Evolutionary conservation across 2,888 invertebrate species (phyloP).

Genomic region (Tipula helvola): DNA sequence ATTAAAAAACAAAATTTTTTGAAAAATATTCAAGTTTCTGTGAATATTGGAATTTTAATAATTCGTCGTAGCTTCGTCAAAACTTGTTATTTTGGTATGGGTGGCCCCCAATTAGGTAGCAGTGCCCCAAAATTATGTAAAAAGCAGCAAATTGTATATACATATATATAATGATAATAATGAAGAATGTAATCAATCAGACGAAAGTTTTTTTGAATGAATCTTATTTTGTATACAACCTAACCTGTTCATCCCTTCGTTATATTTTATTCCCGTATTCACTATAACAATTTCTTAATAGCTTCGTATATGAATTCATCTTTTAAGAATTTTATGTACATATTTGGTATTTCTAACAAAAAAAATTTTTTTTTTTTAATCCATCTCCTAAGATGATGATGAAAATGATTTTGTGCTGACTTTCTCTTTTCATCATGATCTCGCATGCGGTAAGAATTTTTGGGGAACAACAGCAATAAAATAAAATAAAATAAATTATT

Average conservation of each 20-base stretch:
- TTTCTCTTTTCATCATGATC: not conserved
- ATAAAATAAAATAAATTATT: not conserved
- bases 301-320: not conserved
- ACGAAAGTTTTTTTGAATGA: not conserved
- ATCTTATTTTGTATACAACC: not conserved
- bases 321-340: not conserved
- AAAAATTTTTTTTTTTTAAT: not conserved
- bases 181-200: not conserved
- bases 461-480: not conserved
- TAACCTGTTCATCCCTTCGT: not conserved
- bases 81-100: too few species aligned
- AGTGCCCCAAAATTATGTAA: too few species aligned
- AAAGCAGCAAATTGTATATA: too few species aligned
- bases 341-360: not conserved
- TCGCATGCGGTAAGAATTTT: not conserved
- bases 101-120: too few species aligned
- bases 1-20: too few species aligned
- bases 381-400: not conserved
- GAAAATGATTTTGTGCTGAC: not conserved
- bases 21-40: too few species aligned
- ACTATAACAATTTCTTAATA: not conserved
- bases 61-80: too few species aligned
- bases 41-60: too few species aligned
- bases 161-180: not conserved
- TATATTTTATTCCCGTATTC: not conserved